Percentiles rank a stretch among this genome's conserved stretches.
Evolutionary conservation across 1,140 invertebrate genomes (phyloP).

Genomic region (Eumeta japonica): DNA sequence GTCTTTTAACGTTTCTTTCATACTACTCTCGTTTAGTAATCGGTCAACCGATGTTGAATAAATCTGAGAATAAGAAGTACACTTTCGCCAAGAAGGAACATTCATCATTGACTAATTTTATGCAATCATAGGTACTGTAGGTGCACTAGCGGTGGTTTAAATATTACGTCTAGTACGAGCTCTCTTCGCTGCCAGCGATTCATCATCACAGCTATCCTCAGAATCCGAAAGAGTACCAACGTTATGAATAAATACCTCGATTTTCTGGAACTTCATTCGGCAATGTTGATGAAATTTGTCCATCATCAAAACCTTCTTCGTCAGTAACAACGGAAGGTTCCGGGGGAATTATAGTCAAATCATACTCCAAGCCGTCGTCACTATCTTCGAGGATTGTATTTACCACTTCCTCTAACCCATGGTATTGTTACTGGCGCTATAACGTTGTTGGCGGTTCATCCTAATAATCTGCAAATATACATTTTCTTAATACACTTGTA

Average conservation of each 20-base stretch:
- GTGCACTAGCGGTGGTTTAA: no score
- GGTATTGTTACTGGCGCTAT: background rate
- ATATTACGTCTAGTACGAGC: no score
- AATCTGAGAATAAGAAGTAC: no score
- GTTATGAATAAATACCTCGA: slow-evolving; percentile 5
- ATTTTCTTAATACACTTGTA: no score
- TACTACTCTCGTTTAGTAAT: no score
- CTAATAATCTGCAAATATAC: no score
- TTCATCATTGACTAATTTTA: no score
- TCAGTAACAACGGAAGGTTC: slow-evolving; percentile 15
- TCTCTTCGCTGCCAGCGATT: slow-evolving; percentile 3
- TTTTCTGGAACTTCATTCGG: slow-evolving; percentile 13
- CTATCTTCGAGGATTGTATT: slow-evolving; percentile 14
- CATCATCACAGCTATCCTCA: slow-evolving; percentile 5
- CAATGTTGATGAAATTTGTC: slow-evolving; percentile 5
- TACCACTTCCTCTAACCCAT: slow-evolving; percentile 8
- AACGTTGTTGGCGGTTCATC: no score
- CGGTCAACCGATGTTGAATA: no score
- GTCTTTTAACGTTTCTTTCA: no score
- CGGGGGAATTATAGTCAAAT: slow-evolving; percentile 18
- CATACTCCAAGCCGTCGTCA: slow-evolving; percentile 10
- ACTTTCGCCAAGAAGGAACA: no score
- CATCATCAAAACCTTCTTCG: slow-evolving; percentile 16
- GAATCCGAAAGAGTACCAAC: background rate
- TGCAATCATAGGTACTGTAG: no score